Conservation (phyloP, 2,888 invertebrate genomes). For the Anarsia innoxiella region DNA sequence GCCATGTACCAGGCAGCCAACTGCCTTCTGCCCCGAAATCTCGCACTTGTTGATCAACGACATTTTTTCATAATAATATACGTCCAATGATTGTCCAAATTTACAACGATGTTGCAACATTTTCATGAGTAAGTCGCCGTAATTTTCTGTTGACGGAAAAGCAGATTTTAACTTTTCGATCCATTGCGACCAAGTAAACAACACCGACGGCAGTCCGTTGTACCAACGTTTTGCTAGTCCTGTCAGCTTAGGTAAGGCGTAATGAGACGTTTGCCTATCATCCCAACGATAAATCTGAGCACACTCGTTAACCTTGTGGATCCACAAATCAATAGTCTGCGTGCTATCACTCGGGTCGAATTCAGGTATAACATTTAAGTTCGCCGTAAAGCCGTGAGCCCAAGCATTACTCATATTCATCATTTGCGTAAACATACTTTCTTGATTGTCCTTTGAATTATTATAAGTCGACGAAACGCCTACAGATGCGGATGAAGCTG, state of each 20-base stretch:
- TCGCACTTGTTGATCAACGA: not conserved
- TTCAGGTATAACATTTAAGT: constrained; percentile 6
- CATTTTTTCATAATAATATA: not conserved
- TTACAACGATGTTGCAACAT: not conserved
- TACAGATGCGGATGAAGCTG: no score
- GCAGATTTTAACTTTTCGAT: not conserved
- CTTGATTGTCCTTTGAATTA: no score
- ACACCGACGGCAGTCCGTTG: constrained; percentile 4
- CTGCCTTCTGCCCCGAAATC: not conserved
- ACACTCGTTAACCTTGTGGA: constrained; percentile 9
- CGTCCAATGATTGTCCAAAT: not conserved
- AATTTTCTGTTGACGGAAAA: not conserved
- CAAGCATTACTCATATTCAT: no score
- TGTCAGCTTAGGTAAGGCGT: constrained; percentile 3
- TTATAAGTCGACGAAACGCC: no score
- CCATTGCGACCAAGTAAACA: constrained; percentile 5
- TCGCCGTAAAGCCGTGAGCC: constrained; percentile 1
- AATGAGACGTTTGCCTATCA: constrained; percentile 4
- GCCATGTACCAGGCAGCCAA: not conserved
- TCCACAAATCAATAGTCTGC: constrained; percentile 5
- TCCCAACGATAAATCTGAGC: constrained; percentile 5
- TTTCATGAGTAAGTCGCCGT: not conserved
- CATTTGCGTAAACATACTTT: no score
- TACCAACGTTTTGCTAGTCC: constrained; percentile 7
- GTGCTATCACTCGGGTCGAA: not conserved